Conservation (phyloP, 2,888 invertebrate species). For the Himalopsyche tibetana region DNA sequence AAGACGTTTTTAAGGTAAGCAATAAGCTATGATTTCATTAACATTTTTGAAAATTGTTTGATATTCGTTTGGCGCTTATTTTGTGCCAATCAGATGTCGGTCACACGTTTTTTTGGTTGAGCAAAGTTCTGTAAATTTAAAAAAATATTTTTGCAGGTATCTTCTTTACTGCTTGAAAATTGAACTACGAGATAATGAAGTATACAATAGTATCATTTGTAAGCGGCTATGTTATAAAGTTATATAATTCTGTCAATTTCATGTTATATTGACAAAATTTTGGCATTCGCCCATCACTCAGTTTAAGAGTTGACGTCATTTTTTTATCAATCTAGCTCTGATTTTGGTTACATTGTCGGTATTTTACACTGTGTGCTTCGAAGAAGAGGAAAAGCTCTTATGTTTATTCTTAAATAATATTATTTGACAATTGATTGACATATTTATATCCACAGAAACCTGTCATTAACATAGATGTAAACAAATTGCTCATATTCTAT, state of each 20-base stretch:
- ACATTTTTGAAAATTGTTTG: not conserved
- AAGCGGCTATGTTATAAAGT: not conserved
- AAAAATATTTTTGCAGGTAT: not conserved
- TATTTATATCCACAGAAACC: not conserved
- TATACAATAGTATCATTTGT: not conserved
- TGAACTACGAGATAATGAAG: not conserved
- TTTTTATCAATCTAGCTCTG: constrained; percentile 27
- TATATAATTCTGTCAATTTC: constrained; percentile 28
- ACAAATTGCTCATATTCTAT: not conserved
- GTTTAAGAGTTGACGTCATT: not conserved
- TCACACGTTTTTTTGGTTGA: constrained; percentile 3
- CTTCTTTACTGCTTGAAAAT: not conserved
- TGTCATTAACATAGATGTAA: not conserved
- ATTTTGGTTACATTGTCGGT: not conserved
- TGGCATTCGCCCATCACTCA: constrained; percentile 38
- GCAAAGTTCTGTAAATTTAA: not conserved
- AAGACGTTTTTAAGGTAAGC: not conserved
- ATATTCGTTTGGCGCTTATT: not conserved
- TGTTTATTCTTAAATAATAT: not conserved
- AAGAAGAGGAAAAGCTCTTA: not conserved
- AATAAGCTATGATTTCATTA: not conserved
- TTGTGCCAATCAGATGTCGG: constrained; percentile 8
- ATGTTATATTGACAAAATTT: constrained; percentile 27
- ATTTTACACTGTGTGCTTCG: not conserved
- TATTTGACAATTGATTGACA: not conserved